Conservation (phyloP, 2,888 invertebrate genomes). For the Lissonota sp. region DNA sequence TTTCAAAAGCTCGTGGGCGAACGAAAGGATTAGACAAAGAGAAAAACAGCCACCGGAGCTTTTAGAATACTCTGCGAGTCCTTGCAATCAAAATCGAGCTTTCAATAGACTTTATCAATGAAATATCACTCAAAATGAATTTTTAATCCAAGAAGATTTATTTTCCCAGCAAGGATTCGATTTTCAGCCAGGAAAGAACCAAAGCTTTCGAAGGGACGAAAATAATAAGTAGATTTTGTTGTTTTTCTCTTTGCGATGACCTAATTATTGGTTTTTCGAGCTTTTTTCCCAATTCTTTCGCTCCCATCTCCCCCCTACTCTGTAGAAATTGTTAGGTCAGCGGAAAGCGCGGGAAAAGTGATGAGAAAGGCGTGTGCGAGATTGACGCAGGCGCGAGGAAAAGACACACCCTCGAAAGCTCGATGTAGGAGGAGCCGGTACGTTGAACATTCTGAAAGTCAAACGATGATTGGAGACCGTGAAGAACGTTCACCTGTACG, state of each 20-base stretch:
- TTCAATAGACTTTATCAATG: too few relatives aligned
- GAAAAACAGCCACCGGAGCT: too few relatives aligned
- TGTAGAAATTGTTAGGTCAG: conserved; percentile 8
- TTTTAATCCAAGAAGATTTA: too few relatives aligned
- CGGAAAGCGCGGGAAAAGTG: conserved; percentile 75
- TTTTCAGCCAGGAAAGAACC: too few relatives aligned
- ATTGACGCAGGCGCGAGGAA: conserved; percentile 79
- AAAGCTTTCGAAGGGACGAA: too few relatives aligned
- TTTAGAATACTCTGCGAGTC: too few relatives aligned
- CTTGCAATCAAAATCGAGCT: too few relatives aligned
- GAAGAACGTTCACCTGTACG: conserved; percentile 75
- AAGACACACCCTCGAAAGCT: conserved; percentile 81
- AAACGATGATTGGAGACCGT: conserved; percentile 80
- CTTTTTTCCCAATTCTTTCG: neutral
- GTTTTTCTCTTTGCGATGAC: too few relatives aligned
- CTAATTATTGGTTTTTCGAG: neutral
- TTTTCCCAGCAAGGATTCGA: too few relatives aligned
- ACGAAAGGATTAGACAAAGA: too few relatives aligned
- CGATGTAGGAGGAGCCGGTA: conserved; percentile 78
- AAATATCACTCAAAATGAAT: too few relatives aligned
- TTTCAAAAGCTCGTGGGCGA: conserved; percentile 5
- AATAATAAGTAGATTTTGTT: too few relatives aligned
- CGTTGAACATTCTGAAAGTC: conserved; percentile 73
- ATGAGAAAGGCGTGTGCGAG: conserved; percentile 72
- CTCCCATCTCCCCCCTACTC: conserved; percentile 28